Conservation (phyloP, 2,888 invertebrate species). For the Bellardia pandia region DNA sequence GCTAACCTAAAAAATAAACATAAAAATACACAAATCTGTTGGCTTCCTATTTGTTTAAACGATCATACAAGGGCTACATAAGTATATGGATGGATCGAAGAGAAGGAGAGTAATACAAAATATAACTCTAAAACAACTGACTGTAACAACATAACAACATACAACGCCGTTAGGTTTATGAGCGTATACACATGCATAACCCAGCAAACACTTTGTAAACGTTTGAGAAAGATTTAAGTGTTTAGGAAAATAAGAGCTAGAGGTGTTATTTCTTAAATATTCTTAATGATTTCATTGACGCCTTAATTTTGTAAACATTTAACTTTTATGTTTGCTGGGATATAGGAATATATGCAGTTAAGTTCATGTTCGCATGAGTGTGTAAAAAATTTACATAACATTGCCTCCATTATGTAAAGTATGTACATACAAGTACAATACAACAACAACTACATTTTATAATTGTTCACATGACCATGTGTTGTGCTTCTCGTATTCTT, state of each 20-base stretch:
- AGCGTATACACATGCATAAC: neutral
- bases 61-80: neutral
- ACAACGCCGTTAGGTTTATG: conserved; percentile 31
- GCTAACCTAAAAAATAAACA: conserved; percentile 41
- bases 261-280: too few relatives aligned
- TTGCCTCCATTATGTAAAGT: conserved; percentile 32
- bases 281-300: too few relatives aligned
- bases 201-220: neutral
- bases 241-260: too few relatives aligned
- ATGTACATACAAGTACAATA: neutral
- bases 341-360: neutral
- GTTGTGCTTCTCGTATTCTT: conserved; percentile 44
- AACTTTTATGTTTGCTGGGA: too few relatives aligned
- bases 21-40: conserved; percentile 22
- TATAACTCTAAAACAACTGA: conserved; percentile 34
- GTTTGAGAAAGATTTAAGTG: too few relatives aligned
- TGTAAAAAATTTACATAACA: conserved; percentile 18
- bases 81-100: neutral
- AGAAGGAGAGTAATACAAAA: neutral
- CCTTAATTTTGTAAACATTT: too few relatives aligned
- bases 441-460: conserved; percentile 13
- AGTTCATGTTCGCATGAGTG: neutral
- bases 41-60: conserved; percentile 34
- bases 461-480: conserved; percentile 43
- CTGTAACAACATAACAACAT: conserved; percentile 47